Evolutionary conservation across 2,113 vertebrate species (phyloP).

Genomic region (Hemiscyllium ocellatum): DNA sequence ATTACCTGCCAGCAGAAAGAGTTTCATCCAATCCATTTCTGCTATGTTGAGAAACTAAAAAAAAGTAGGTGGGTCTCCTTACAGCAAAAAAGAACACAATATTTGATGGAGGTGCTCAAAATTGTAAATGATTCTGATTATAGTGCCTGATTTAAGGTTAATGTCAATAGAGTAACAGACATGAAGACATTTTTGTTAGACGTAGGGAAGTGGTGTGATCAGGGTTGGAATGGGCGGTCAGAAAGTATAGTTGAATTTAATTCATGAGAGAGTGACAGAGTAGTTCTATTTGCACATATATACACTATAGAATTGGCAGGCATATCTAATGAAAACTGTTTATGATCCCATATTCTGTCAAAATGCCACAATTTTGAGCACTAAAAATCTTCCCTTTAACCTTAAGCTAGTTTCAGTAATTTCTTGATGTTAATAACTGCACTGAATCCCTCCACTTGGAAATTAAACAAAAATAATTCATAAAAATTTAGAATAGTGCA

Average conservation of each 20-base stretch:
- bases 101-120: neutral
- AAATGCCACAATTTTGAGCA: neutral
- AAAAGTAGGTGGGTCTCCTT: neutral
- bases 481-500: neutral
- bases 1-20: neutral
- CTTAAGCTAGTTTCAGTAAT: neutral
- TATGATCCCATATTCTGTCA: neutral
- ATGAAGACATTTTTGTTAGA: neutral
- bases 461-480: neutral
- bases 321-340: neutral
- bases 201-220: neutral
- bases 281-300: neutral
- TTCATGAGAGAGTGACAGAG: neutral
- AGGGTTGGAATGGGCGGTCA: no score
- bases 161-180: neutral
- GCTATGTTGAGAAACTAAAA: neutral
- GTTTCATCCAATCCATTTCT: neutral
- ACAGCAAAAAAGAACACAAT: no score
- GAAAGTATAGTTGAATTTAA: neutral
- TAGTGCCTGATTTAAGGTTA: neutral
- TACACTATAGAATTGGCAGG: no score
- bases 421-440: neutral
- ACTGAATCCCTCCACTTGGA: neutral
- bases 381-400: neutral
- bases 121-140: neutral